Base-by-base conservation (phyloP, 2,888 invertebrate genomes). In the Cheilosia variabilis region DNA sequence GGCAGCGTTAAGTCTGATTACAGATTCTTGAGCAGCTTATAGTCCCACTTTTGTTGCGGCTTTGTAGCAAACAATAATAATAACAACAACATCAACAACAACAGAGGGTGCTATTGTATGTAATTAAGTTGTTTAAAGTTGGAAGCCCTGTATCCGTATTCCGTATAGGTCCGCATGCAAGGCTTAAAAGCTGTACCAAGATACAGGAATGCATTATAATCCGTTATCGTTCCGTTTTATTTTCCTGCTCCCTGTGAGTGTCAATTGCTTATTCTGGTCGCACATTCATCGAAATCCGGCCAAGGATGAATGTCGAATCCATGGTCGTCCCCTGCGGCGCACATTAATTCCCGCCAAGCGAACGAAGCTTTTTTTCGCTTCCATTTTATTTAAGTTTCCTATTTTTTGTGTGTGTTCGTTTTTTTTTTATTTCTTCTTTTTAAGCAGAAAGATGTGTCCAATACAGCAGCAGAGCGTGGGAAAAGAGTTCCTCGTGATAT, bases 241-340 rank as follows among this genome's bases (percentile, higher is more conserved):
- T 41, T 52, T 34, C 13, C 45, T 34, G 52, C 69, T 69, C 43
- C 19, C 41, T 45, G 53, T 31, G 55, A 72, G 76, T 81, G 81
- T 72, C 86, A 81, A 86, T 86, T 81, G 80, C 76, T 81, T 76
- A 86, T 81, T 86, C 86, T 86, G 86, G 81, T 72, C 76, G 81
- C 76, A 81, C 76, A 86, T 86, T 86, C 86, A 76, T 81, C 76
- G 86, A 52, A 86, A 86, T 86, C 86, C 81, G 86, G 86, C 86
- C 86, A 86, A 86, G 86, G 86, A 86, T 86, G 71, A 86, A 86
- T 86, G 66, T 77, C 66, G 86, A 86, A 86, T 81, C 81, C 81
- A 81, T 76, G 76, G 86, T 77, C 81, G 66, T 22, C 86, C 84
- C 86, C 81, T 77, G 72, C 72, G 72, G 86, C 72, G 72, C 81